Percentiles rank a stretch among this genome's conserved stretches.
phyloP scores from a whole-genome alignment of 1,140 invertebrate species.

The Drosophila elegans region DNA sequence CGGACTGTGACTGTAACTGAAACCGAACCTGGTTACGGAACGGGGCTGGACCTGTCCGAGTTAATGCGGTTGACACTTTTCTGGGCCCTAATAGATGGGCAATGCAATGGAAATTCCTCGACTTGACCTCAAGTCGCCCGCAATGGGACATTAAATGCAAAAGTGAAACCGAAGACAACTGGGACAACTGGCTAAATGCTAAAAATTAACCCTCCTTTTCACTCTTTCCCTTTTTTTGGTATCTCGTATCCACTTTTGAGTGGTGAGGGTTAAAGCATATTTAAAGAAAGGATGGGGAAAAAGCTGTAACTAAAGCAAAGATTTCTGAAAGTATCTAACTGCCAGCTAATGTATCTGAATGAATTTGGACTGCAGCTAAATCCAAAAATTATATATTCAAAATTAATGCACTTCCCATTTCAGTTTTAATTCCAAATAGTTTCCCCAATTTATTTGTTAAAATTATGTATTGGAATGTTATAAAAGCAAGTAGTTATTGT shows the following conservation, averaged over 20 bases:
- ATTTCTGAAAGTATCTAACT: neutral
- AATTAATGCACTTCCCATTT: no score
- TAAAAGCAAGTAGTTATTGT: neutral
- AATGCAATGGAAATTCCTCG: constrained; percentile 71
- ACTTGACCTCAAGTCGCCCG: constrained; percentile 74
- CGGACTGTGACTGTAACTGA: constrained; percentile 14
- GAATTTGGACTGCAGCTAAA: no score
- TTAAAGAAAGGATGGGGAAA: constrained; percentile 13
- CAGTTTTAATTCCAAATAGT: no score
- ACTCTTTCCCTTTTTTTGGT: constrained; percentile 2
- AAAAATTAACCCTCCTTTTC: constrained; percentile 36
- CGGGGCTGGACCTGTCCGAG: constrained; percentile 48
- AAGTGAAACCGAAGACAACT: constrained; percentile 73
- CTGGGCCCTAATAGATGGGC: constrained; percentile 70
- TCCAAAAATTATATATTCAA: no score
- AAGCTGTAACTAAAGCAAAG: constrained; percentile 5
- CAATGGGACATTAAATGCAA: constrained; percentile 78
- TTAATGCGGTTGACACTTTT: constrained; percentile 81
- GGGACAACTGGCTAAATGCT: constrained; percentile 41
- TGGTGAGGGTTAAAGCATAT: neutral
- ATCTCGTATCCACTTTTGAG: constrained; percentile 6
- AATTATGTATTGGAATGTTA: no score
- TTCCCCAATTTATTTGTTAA: no score
- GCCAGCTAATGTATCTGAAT: neutral
- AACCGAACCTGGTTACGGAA: constrained; percentile 18